Percentiles rank a stretch among this genome's conserved stretches.
These are phyloP conservation scores for Gryllus longicercus DNA, from an alignment of 2,888 invertebrate genomes.

Conservation along the genomic window DNA sequence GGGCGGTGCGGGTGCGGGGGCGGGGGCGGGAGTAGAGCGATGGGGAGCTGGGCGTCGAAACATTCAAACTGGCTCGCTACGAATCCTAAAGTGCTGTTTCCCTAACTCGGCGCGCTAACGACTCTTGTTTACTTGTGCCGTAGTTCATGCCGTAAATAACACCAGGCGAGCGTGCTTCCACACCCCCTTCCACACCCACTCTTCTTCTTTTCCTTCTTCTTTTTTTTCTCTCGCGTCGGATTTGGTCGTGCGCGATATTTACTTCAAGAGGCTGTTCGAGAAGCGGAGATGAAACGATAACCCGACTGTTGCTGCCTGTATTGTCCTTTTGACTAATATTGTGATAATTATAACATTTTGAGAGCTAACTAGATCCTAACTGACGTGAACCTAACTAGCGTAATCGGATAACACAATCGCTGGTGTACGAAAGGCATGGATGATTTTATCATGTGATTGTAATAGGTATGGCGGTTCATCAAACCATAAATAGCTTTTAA, in stretches of 20 bases:
- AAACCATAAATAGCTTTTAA: too few relatives aligned
- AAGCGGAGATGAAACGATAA: background rate
- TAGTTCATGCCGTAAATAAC: background rate
- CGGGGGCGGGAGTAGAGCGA: background rate
- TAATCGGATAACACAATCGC: too few relatives aligned
- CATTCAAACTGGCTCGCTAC: conserved; percentile 17
- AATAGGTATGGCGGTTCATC: too few relatives aligned
- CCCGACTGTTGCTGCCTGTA: too few relatives aligned
- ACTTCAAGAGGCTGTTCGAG: background rate
- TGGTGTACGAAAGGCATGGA: too few relatives aligned
- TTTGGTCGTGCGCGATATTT: background rate
- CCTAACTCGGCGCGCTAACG: conserved; percentile 1
- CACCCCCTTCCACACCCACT: background rate
- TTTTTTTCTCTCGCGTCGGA: background rate
- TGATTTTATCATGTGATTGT: too few relatives aligned
- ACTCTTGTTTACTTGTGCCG: conserved; percentile 5
- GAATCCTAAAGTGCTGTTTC: conserved; percentile 17
- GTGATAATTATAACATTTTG: too few relatives aligned
- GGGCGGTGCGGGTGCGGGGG: too few relatives aligned
- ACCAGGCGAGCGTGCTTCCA: background rate
- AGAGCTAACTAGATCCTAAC: too few relatives aligned
- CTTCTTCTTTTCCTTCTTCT: background rate
- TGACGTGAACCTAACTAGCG: too few relatives aligned
- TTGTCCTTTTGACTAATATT: too few relatives aligned
- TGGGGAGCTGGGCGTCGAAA: background rate